Percentiles rank a stretch among this genome's conserved stretches.
Evolutionary conservation across 2,113 vertebrate genomes (phyloP).

Genomic region (Boulengeromyrus knoepffleri): DNA sequence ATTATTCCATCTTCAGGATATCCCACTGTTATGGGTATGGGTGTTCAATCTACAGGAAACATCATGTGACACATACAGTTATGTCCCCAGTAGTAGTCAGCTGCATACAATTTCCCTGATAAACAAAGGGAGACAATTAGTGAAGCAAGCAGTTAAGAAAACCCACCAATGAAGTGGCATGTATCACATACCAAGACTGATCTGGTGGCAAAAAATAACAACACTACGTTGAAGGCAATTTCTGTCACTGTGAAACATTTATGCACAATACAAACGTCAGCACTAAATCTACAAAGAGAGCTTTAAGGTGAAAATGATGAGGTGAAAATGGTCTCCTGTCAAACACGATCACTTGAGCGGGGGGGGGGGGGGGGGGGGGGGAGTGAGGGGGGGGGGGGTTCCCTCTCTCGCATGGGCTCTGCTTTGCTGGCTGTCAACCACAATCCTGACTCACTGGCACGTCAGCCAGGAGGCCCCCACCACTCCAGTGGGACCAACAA

Average conservation of each 20-base stretch:
- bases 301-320: not conserved
- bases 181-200: not conserved
- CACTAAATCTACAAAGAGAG: not conserved
- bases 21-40: not conserved
- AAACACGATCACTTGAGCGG: not conserved
- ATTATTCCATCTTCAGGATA: not conserved
- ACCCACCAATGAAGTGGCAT: not conserved
- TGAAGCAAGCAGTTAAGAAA: not conserved
- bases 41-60: not conserved
- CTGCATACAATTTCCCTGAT: not conserved
- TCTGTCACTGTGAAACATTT: not conserved
- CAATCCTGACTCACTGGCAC: not conserved
- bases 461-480: not conserved
- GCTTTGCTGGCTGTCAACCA: not conserved
- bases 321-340: not conserved
- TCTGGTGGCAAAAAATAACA: not conserved
- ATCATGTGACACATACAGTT: not conserved
- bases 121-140: not conserved
- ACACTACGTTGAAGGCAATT: not conserved
- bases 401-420: not conserved
- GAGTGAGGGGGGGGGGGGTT: not conserved
- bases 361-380: not conserved
- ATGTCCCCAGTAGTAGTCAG: not conserved
- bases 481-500: not conserved
- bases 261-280: not conserved